Percentiles rank a stretch among this genome's conserved stretches.
phyloP scores from a whole-genome alignment of 2,888 invertebrate genomes.

The Serripes groenlandicus region DNA sequence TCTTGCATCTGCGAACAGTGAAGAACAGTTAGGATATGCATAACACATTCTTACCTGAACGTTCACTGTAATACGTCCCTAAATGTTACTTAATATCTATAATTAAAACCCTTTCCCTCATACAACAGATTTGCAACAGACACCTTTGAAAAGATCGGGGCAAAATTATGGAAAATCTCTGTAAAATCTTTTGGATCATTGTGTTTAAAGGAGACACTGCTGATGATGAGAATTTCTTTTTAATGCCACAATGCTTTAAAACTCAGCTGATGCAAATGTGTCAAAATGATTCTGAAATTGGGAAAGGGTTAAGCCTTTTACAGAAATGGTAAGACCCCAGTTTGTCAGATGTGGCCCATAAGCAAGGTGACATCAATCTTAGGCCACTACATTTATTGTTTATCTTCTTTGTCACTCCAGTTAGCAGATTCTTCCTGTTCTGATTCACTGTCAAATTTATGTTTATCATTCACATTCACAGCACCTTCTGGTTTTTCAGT shows the following conservation, averaged over 20 bases:
- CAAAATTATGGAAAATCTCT: too few relatives aligned
- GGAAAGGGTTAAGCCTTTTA: background rate
- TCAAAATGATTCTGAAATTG: too few relatives aligned
- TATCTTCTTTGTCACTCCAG: background rate
- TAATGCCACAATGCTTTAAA: background rate
- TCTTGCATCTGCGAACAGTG: too few relatives aligned
- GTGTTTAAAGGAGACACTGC: background rate
- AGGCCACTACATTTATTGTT: too few relatives aligned
- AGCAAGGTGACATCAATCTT: background rate
- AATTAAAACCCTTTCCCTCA: background rate
- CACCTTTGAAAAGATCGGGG: too few relatives aligned
- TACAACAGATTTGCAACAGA: background rate
- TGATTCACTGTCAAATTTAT: background rate
- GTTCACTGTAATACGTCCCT: background rate
- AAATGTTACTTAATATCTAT: background rate
- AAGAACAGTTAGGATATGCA: background rate
- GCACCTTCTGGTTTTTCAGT: background rate
- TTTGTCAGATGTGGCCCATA: background rate
- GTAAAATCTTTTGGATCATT: background rate
- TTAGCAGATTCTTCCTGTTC: background rate
- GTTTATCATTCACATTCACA: background rate
- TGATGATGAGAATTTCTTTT: background rate
- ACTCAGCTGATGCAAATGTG: too few relatives aligned
- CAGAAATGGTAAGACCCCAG: too few relatives aligned
- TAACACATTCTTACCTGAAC: background rate